A percentile compares a stretch with the other conserved stretches of the same genome.
Evolutionary conservation across 1,140 invertebrate genomes (phyloP).

Genomic region (Drosophila grimshawi): DNA sequence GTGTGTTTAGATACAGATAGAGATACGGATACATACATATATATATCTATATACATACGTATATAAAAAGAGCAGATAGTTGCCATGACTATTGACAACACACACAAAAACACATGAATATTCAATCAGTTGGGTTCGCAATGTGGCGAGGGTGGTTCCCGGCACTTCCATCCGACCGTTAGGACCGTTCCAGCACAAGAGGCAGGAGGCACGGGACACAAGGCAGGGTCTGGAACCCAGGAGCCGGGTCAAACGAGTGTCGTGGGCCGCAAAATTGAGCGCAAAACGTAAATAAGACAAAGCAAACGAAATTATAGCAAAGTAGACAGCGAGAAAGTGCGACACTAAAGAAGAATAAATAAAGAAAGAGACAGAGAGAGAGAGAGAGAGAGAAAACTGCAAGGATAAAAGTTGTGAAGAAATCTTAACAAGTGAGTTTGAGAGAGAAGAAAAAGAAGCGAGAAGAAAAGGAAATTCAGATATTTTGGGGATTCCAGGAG

Average conservation of each 20-base stretch:
- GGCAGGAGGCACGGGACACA: not conserved
- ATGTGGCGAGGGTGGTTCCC: constrained; percentile 38
- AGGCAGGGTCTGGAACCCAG: not conserved
- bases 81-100: constrained; percentile 61
- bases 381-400: not conserved
- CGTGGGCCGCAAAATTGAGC: constrained; percentile 43
- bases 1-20: constrained; percentile 17
- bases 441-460: too few species aligned
- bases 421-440: too few species aligned
- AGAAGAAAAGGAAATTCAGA: too few species aligned
- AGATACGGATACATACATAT: constrained; percentile 34
- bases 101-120: constrained; percentile 46
- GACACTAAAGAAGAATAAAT: not conserved
- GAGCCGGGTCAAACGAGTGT: constrained; percentile 25
- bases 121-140: constrained; percentile 51
- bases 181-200: constrained; percentile 23
- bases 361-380: not conserved
- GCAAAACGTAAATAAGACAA: constrained; percentile 28
- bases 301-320: constrained; percentile 16
- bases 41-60: not conserved
- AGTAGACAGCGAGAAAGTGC: not conserved
- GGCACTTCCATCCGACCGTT: constrained; percentile 52
- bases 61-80: constrained; percentile 51
- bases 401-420: too few species aligned
- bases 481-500: too few species aligned